These are phyloP conservation scores for Pelobates fuscus DNA, from an alignment of 2,113 vertebrate species.

Conservation along the genomic window DNA sequence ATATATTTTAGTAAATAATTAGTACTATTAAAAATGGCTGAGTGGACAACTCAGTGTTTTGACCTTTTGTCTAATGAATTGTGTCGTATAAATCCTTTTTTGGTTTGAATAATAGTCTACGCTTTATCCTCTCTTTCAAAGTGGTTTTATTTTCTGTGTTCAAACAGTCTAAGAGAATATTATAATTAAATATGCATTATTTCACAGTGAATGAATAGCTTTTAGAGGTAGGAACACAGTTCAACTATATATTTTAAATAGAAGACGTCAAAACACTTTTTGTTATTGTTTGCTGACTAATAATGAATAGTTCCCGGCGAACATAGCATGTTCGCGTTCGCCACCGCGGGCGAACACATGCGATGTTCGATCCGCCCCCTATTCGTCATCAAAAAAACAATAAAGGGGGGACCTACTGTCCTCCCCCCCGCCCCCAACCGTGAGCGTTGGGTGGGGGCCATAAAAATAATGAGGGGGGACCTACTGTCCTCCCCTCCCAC, in stretches of 20 bases:
- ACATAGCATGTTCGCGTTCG: too few species aligned
- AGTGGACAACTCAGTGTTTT: not conserved
- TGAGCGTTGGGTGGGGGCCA: too few species aligned
- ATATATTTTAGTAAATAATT: not conserved
- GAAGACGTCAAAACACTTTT: not conserved
- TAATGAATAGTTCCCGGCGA: too few species aligned
- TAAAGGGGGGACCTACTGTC: too few species aligned
- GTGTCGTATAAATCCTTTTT: not conserved
- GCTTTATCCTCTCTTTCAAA: not conserved
- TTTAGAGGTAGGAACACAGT: not conserved
- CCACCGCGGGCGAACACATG: too few species aligned
- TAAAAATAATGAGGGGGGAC: too few species aligned
- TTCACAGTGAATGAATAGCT: not conserved
- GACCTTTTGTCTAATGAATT: slow-evolving; percentile 5
- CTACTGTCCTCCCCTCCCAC: too few species aligned
- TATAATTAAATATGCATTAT: slow-evolving; percentile 10
- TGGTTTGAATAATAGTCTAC: not conserved
- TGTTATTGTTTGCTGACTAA: not conserved
- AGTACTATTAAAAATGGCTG: not conserved
- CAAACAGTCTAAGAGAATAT: not conserved
- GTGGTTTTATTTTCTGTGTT: not conserved
- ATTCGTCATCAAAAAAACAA: too few species aligned
- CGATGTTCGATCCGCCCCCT: too few species aligned
- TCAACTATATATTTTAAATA: not conserved
- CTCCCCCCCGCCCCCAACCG: too few species aligned